Evolutionary conservation across 1,140 invertebrate species (phyloP).

Genomic region (Thaumetopoea pityocampa): DNA sequence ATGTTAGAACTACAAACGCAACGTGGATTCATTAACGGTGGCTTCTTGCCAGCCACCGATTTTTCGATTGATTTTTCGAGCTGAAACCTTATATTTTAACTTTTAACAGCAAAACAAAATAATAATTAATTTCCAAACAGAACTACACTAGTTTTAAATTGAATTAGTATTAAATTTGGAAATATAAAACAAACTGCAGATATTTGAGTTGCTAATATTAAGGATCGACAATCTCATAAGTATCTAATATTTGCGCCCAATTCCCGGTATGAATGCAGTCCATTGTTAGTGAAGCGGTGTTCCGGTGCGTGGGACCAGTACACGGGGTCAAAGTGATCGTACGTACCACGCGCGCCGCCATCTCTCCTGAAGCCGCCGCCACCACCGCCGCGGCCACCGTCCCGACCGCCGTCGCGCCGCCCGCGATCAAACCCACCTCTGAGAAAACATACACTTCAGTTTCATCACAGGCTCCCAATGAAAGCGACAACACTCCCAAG

Average conservation of each 20-base stretch:
- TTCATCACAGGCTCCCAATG: neutral
- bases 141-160: neutral
- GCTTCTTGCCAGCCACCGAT: no score
- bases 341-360: constrained; percentile 54
- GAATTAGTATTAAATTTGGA: neutral
- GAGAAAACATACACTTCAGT: neutral
- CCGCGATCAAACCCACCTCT: constrained; percentile 64
- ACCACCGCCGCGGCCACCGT: constrained; percentile 43
- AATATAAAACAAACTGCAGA: no score
- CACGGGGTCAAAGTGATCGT: constrained; percentile 65
- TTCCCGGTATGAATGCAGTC: no score
- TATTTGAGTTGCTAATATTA: no score
- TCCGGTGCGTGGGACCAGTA: constrained; percentile 67
- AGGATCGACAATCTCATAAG: no score
- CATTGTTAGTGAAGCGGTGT: constrained; percentile 32
- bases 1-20: no score
- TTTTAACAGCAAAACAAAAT: neutral
- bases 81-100: neutral
- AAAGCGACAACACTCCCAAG: no score
- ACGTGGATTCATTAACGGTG: no score
- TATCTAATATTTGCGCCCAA: no score
- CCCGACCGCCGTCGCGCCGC: constrained; percentile 47
- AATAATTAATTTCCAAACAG: neutral
- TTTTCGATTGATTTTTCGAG: neutral
- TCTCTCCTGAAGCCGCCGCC: constrained; percentile 57